Evolutionary conservation across 2,888 invertebrate species (phyloP), one percentile per base, ranked within the genome.

Genomic region (Lissonota sp.): DNA sequence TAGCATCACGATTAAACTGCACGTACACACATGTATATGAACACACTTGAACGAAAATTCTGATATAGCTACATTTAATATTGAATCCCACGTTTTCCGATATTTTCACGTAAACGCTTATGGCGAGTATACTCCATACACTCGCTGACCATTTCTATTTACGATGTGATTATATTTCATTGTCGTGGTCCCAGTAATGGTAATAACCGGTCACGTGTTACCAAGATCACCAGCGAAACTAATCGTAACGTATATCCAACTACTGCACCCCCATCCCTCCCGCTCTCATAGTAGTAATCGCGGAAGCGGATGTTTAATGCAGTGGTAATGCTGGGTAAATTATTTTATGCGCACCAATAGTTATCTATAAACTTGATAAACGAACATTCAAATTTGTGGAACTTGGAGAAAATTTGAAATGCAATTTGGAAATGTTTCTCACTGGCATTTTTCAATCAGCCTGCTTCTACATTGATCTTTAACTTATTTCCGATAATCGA

Each of bases 151-250:
- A 55, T 14, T 46, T 73, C 46, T 6, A 39, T 12, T 60, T 39
- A 5, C 67, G 42, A 26, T 37, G 12, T 60, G 42, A 53, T 39
- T 51, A 39, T n/a, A 1, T 39, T 55, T 73, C 46, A 37, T 39
- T 64, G 53, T 53, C 49, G 46, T 71, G 6, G 55, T 72, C 64
- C 64, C 42, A 67, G 49, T 42, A 53, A 70, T 67, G 49, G 58
- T 69, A 79, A 85, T 81, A 78, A 78, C 78, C 71, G 79, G 83
- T 74, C 84, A 80, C 80, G 83, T 81, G 84, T 72, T 76, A 63
- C 78, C 64, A 83, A 73, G 62, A 82, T 84, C 69, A 84, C 84
- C 84, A 84, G 81, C 75, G 84, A 76, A 58, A 80, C 83, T 76
- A 85, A 84, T 84, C 72, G 44, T 37, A 76, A 71, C 78, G 78